A percentile compares a stretch with the other conserved stretches of the same genome.
phyloP scores from a whole-genome alignment of 1,140 invertebrate species.

The Drosophila varians region DNA sequence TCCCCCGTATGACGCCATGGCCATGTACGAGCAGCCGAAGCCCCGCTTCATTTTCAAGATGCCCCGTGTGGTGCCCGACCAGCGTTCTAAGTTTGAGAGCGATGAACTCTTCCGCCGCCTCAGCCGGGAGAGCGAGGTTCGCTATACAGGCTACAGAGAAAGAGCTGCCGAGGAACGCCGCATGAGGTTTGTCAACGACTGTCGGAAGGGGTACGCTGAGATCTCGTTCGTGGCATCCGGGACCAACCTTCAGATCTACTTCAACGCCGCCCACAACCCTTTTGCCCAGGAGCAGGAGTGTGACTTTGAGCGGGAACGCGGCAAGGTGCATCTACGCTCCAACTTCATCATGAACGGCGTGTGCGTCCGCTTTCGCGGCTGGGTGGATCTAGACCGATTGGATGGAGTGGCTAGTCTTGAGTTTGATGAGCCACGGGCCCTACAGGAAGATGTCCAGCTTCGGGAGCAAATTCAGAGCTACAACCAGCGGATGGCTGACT shows the following conservation, averaged over 20 bases:
- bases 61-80: conserved; percentile 97
- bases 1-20: conserved; percentile 58
- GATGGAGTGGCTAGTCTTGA: conserved; percentile 97
- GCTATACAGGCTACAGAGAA: conserved; percentile 97
- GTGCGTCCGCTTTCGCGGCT: conserved; percentile 97
- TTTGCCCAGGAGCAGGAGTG: conserved; percentile 91
- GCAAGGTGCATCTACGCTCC: conserved; percentile 97
- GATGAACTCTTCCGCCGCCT: conserved; percentile 97
- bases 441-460: conserved; percentile 92
- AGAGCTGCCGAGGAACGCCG: conserved; percentile 95
- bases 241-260: conserved; percentile 96
- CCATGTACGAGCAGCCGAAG: conserved; percentile 93
- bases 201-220: conserved; percentile 96
- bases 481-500: conserved; percentile 85
- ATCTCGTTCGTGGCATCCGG: conserved; percentile 96
- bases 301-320: conserved; percentile 97
- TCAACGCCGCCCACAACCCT: conserved; percentile 88
- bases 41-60: conserved; percentile 96
- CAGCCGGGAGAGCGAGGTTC: conserved; percentile 95
- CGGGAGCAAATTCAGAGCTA: conserved; percentile 95
- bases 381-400: conserved; percentile 96
- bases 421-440: conserved; percentile 93
- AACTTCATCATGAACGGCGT: conserved; percentile 99
- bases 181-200: conserved; percentile 95
- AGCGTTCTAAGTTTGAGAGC: conserved; percentile 97